Base-by-base conservation (phyloP, 2,113 vertebrate genomes). In the Oxyura jamaicensis region DNA sequence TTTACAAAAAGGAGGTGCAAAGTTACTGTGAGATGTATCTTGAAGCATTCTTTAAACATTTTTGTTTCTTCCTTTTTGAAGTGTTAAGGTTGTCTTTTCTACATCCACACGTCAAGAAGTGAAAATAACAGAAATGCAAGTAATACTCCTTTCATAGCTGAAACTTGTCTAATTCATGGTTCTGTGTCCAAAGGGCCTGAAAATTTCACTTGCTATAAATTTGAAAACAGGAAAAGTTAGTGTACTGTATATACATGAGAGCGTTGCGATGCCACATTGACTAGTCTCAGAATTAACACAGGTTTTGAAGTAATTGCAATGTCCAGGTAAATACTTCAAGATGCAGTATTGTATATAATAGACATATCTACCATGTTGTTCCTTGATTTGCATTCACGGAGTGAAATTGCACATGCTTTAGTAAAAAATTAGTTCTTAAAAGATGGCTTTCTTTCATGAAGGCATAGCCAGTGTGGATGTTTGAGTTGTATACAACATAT, bases 181-280 rank as follows among this genome's bases (percentile, higher is more conserved):
- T 44, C 35, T 81, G 9, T 69, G 58, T 93, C 19, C 3, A 62
- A 78, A 91, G 56, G 15, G 46, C 26, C 36, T 36, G 8, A 65
- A 33, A 81, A 39, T 59, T 62, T 87, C 18, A 58, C 36, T 52
- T 85, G 17, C 33, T 89, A 5, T 75, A 39, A 31, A 53, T 56
- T 65, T 92, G 82, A 78, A 89, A 96, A 62, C 46, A 48, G 33
- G 74, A 88, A 88, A 87, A 74, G 26, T 86, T 39, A 86, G 39
- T 35, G 22, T 75, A 77, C 11, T 36, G 2, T 42, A 22, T 52
- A 20, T 65, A 60, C 11, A 20, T 65, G 78, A 78, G 48, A 91
- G 33, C 63, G 75, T 92, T 96, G n/a, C 71, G 60, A 3, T 73
- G 33, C 53, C 28, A 26, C 53, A 12, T 41, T 74, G 73, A 16